Evolutionary conservation across 2,888 invertebrate genomes (phyloP), one percentile per base, ranked within the genome.

Genomic region (Hyppa rectilinea): DNA sequence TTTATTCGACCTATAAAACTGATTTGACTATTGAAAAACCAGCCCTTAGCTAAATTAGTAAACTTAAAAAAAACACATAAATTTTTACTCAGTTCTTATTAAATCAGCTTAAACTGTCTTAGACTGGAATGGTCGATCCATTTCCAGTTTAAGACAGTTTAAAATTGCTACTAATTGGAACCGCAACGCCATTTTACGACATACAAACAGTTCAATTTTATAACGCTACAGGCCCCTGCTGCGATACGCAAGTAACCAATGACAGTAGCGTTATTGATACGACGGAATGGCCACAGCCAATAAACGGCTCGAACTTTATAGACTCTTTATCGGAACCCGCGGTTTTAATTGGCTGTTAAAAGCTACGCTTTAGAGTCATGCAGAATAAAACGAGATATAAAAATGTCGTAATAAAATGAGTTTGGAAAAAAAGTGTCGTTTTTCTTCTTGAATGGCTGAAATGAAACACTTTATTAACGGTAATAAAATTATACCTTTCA

Each of bases 271-370:
- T 47, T 71, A 76, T 71, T 64, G 64, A 64, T 47, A 67, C 75
- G 75, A 70, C 71, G 68, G 60, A 75, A 60, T 71, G 63, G 64
- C 60, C 63, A 9, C 77, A 68, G 67, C 74, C 75, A 74, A 72
- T 78, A 70, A 67, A 75, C 71, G 69, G 38, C 26, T 43, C 71
- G 34, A 63, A 43, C 72, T 67, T 77, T 75, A 75, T 58, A 26
- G 68, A 31, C 56, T n/a, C 50, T 61, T 64, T 70, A 74, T 61
- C 52, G 72, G 66, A 62, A 63, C 53, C 62, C 64, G 50, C 53
- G 56, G 75, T 56, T 71, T 71, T 79, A 68, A 79, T 79, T 72
- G 79, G 49, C 81, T 72, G 61, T 71, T 78, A 73, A 71, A 59
- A 70, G 65, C 66, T 50, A 26, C 53, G 53, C 45, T 74, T 75